phyloP scores from a whole-genome alignment of 2,797 vertebrate species.

The Mus minutoides region DNA sequence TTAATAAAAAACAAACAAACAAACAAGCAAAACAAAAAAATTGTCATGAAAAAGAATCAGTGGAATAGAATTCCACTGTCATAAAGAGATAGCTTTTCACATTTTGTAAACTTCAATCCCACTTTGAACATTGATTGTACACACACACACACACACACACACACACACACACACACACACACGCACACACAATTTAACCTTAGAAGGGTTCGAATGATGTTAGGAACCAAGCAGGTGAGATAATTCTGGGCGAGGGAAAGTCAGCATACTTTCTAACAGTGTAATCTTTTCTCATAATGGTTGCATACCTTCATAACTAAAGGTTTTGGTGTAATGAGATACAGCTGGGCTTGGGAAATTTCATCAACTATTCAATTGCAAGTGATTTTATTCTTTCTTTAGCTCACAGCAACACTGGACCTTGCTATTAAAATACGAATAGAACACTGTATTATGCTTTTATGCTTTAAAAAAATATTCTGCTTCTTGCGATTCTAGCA shows the following conservation, averaged over 20 bases:
- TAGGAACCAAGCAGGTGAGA: slow-evolving; percentile 15
- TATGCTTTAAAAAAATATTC: neutral
- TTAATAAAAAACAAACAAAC: too few relatives aligned
- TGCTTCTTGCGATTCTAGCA: slow-evolving; percentile 63
- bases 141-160: too few relatives aligned
- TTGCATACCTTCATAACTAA: slow-evolving; percentile 45
- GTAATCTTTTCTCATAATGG: slow-evolving; percentile 16
- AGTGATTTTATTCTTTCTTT: slow-evolving; percentile 69
- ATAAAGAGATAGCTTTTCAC: neutral
- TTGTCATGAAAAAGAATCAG: neutral
- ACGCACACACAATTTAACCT: neutral
- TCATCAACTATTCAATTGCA: slow-evolving; percentile 66
- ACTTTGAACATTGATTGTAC: neutral
- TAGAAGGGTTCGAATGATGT: slow-evolving; percentile 41
- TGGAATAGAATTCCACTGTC: neutral
- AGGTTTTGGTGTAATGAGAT: slow-evolving; percentile 62
- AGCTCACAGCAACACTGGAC: slow-evolving; percentile 41
- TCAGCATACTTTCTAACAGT: slow-evolving; percentile 38
- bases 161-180: neutral
- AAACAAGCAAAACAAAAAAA: too few relatives aligned
- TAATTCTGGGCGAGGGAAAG: slow-evolving; percentile 10
- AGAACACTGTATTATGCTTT: slow-evolving; percentile 50
- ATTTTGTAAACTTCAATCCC: neutral
- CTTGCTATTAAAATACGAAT: slow-evolving; percentile 71
- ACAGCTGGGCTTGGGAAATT: slow-evolving; percentile 64